Percentiles rank a stretch among this genome's conserved stretches.
phyloP scores from a whole-genome alignment of 2,113 vertebrate genomes.

The Pholis gunnellus region DNA sequence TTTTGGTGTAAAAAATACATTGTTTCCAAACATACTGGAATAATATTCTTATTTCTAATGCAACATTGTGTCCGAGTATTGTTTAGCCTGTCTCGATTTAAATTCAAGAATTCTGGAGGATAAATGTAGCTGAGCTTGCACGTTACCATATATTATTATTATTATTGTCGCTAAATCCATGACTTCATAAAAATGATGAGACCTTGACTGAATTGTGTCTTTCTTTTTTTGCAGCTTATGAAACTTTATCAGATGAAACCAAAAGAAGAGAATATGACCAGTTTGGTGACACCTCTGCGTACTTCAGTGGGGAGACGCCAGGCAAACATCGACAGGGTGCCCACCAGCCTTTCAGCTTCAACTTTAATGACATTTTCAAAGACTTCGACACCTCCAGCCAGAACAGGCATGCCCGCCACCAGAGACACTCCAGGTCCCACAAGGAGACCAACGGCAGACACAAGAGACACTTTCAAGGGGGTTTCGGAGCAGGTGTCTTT shows the following conservation, averaged over 20 bases:
- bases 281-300: constrained; percentile 80
- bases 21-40: background rate
- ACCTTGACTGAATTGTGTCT: constrained; percentile 7
- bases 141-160: background rate
- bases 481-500: constrained; percentile 90
- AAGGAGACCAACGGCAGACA: constrained; percentile 88
- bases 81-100: background rate
- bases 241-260: constrained; percentile 92
- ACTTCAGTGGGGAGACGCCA: constrained; percentile 78
- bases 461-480: constrained; percentile 91
- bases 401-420: constrained; percentile 86
- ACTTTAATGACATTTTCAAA: constrained; percentile 94
- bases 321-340: constrained; percentile 77
- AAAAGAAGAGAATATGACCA: constrained; percentile 91
- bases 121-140: background rate
- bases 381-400: constrained; percentile 93
- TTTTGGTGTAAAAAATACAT: background rate
- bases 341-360: constrained; percentile 92
- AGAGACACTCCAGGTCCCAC: constrained; percentile 88
- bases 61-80: background rate
- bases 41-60: background rate
- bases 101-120: background rate
- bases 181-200: background rate
- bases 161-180: background rate
- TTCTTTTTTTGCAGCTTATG: constrained; percentile 88